Conservation (phyloP, 1,140 invertebrate species). For the Drosophila persimilis region DNA sequence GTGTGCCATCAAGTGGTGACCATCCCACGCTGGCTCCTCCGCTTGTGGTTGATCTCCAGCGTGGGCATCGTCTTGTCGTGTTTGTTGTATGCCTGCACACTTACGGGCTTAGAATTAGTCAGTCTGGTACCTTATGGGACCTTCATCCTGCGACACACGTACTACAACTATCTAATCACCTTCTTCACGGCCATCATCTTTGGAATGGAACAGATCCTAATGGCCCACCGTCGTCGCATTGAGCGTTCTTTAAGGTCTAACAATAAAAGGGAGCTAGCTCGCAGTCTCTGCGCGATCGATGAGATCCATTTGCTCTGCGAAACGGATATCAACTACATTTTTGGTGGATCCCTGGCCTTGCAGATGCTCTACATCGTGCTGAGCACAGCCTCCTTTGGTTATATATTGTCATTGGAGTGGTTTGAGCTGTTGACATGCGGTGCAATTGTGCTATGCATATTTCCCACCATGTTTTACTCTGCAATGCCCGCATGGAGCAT, state of each 20-base stretch:
- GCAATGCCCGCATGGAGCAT: neutral
- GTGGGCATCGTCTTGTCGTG: too few relatives aligned
- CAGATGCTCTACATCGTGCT: slow-evolving; percentile 5
- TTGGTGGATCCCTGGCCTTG: slow-evolving; percentile 1
- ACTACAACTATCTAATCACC: slow-evolving; percentile 12
- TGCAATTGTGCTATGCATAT: neutral
- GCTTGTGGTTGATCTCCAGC: too few relatives aligned
- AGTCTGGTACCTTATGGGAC: neutral
- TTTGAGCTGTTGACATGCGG: neutral
- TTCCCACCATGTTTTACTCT: neutral
- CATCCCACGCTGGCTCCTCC: too few relatives aligned
- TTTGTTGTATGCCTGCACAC: too few relatives aligned
- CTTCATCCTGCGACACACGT: neutral
- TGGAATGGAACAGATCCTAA: neutral
- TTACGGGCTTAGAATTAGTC: too few relatives aligned
- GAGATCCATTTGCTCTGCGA: slow-evolving; percentile 9
- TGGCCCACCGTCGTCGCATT: neutral
- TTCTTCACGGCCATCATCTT: neutral
- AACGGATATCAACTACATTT: slow-evolving; percentile 2
- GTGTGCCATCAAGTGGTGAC: too few relatives aligned
- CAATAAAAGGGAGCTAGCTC: neutral
- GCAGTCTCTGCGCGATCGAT: neutral
- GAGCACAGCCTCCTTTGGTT: neutral
- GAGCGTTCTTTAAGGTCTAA: neutral
- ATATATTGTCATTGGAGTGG: neutral